Percentiles rank a stretch among this genome's conserved stretches.
Evolutionary conservation across 2,797 vertebrate genomes (phyloP).

Genomic region (Syndactyla subalaris): DNA sequence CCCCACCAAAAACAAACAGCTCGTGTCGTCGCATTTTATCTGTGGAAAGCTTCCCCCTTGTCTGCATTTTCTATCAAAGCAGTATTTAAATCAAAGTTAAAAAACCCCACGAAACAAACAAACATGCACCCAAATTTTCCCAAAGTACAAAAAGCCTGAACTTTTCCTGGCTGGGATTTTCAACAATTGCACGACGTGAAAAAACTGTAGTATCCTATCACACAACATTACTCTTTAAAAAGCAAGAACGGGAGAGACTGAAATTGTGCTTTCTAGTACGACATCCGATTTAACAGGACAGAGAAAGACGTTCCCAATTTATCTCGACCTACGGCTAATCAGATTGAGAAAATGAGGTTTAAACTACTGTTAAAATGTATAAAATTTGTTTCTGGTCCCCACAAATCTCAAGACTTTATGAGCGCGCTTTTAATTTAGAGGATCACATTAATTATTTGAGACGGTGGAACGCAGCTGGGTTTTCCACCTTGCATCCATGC

Average conservation of each 20-base stretch:
- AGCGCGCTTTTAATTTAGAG: neutral
- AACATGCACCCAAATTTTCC: neutral
- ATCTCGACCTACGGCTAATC: neutral
- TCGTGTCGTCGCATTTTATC: neutral
- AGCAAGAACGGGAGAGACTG: neutral
- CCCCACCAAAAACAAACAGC: neutral
- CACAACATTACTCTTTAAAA: neutral
- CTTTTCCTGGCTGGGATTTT: neutral
- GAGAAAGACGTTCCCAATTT: neutral
- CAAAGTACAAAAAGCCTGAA: neutral
- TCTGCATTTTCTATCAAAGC: neutral
- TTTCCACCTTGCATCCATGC: neutral
- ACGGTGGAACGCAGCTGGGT: neutral
- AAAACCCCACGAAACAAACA: neutral
- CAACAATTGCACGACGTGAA: neutral
- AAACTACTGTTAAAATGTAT: neutral
- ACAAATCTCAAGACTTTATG: neutral
- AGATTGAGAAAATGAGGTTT: neutral
- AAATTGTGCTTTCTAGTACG: neutral
- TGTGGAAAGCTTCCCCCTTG: neutral
- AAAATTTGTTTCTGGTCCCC: neutral
- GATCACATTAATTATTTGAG: neutral
- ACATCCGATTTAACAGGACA: neutral
- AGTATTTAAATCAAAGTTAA: neutral
- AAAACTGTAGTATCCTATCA: neutral